Conservation (phyloP, 2,888 invertebrate species). For the Hyles lineata region DNA sequence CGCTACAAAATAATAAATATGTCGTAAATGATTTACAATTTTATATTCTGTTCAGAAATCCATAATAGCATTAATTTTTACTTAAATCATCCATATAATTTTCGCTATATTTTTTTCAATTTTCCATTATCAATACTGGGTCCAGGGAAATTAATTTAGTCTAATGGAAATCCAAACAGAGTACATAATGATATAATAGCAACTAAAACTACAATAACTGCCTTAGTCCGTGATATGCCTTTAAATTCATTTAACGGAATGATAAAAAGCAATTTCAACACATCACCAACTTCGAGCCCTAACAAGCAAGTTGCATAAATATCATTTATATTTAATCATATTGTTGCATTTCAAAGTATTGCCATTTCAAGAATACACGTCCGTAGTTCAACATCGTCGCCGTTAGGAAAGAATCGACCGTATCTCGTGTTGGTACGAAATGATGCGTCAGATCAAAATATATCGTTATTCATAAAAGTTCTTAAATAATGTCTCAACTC, state of each 20-base stretch:
- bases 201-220: constrained; percentile 65
- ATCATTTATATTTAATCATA: constrained; percentile 47
- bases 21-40: constrained; percentile 49
- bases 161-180: constrained; percentile 56
- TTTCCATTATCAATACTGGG: constrained; percentile 2
- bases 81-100: constrained; percentile 18
- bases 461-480: constrained; percentile 28
- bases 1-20: constrained; percentile 67
- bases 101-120: background rate
- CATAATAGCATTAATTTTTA: constrained; percentile 25
- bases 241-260: constrained; percentile 70
- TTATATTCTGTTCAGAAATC: constrained; percentile 55
- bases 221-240: constrained; percentile 73
- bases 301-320: constrained; percentile 61
- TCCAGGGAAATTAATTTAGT: background rate
- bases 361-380: constrained; percentile 31
- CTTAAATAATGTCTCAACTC: constrained; percentile 34
- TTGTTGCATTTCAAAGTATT: constrained; percentile 44
- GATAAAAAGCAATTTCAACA: constrained; percentile 64
- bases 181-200: constrained; percentile 56
- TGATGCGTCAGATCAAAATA: constrained; percentile 26
- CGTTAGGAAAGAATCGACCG: constrained; percentile 34
- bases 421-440: constrained; percentile 20
- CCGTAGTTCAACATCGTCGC: constrained; percentile 15
- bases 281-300: constrained; percentile 51